phyloP scores from a whole-genome alignment of 2,797 vertebrate species.

The Lutjanus argentimaculatus region DNA sequence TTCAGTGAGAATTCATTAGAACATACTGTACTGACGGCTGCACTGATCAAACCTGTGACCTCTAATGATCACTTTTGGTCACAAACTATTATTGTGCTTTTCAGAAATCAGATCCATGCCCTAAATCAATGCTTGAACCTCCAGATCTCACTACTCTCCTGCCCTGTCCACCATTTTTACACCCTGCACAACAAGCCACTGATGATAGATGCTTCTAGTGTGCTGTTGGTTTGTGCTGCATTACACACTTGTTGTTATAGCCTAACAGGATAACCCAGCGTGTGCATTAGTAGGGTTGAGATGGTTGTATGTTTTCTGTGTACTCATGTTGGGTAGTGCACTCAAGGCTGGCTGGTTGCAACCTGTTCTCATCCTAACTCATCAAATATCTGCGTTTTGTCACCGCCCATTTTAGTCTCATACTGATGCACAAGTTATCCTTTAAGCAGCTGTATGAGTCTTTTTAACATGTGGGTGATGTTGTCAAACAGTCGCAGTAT shows the following conservation, averaged over 20 bases:
- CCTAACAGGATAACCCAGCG: neutral
- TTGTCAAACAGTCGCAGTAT: too few species aligned
- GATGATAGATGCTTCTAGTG: conserved; percentile 26
- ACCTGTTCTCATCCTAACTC: too few species aligned
- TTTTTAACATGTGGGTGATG: too few species aligned
- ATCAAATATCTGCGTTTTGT: too few species aligned
- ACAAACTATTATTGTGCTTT: conserved; percentile 9
- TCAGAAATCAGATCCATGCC: neutral
- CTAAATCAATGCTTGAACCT: neutral
- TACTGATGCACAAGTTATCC: too few species aligned
- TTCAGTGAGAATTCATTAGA: neutral
- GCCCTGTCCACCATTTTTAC: conserved; percentile 19
- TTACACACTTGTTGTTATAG: neutral
- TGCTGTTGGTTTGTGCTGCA: conserved; percentile 14
- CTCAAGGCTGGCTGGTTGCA: too few species aligned
- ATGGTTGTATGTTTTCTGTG: neutral
- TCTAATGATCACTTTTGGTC: neutral
- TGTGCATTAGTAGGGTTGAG: neutral
- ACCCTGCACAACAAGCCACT: neutral
- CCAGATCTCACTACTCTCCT: conserved; percentile 21
- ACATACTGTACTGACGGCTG: neutral
- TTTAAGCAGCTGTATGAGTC: too few species aligned
- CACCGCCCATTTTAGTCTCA: too few species aligned
- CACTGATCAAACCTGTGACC: neutral
- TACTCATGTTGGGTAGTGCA: neutral